These are phyloP conservation scores for Platycercus adscitus DNA, from an alignment of 2,113 vertebrate species.

Conservation along the genomic window DNA sequence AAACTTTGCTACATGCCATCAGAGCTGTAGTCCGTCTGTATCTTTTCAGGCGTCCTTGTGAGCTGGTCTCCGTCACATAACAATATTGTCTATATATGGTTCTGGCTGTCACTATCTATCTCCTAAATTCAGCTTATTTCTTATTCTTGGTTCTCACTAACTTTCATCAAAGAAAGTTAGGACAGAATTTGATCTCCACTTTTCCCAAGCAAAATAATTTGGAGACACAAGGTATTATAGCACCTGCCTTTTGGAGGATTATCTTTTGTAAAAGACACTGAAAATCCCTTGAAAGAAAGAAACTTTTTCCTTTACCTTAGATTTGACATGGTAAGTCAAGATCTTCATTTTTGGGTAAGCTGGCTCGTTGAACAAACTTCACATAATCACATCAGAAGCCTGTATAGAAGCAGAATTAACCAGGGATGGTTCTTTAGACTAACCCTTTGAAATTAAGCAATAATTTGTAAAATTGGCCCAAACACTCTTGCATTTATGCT, in stretches of 20 bases:
- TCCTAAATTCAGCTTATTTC: not conserved
- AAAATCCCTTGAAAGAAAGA: not conserved
- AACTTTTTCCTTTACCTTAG: not conserved
- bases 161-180: not conserved
- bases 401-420: not conserved
- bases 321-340: not conserved
- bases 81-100: not conserved
- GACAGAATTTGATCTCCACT: not conserved
- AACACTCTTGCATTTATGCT: not conserved
- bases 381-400: not conserved
- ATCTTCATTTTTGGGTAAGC: not conserved
- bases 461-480: not conserved
- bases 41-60: too few relatives aligned
- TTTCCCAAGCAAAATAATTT: not conserved
- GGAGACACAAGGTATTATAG: not conserved
- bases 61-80: too few relatives aligned
- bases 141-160: not conserved
- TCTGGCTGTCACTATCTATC: not conserved
- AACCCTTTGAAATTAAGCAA: not conserved
- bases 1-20: too few relatives aligned
- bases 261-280: not conserved
- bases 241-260: not conserved
- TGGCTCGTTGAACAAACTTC: not conserved
- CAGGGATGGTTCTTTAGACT: not conserved
- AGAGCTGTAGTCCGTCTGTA: too few relatives aligned